A percentile compares a stretch with the other conserved stretches of the same genome.
Conservation (phyloP, 2,888 invertebrate genomes). For the Melieria crassipennis region DNA sequence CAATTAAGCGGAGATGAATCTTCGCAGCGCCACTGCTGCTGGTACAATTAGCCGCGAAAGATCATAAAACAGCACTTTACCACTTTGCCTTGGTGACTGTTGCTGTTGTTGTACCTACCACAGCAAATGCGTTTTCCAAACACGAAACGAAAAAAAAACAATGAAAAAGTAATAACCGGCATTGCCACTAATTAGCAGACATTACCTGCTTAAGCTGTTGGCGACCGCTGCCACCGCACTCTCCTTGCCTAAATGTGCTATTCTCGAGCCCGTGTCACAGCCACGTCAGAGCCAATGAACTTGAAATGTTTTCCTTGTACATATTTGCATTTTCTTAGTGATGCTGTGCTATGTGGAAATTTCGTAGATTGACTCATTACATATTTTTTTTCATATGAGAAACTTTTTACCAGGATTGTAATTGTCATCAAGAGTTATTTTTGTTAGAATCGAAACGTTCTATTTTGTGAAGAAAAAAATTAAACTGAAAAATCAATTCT, state of each 20-base stretch:
- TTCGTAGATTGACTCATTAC: too few relatives aligned
- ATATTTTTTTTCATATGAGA: too few relatives aligned
- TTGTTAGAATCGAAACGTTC: too few relatives aligned
- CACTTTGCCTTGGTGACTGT: neutral
- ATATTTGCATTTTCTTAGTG: too few relatives aligned
- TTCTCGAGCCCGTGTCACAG: neutral
- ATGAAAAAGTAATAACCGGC: neutral
- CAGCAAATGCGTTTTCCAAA: neutral
- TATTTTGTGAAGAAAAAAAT: too few relatives aligned
- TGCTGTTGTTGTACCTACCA: neutral
- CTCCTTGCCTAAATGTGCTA: neutral
- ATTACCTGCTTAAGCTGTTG: neutral
- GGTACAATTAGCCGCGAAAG: neutral
- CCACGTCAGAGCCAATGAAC: neutral
- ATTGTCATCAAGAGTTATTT: too few relatives aligned
- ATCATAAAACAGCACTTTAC: neutral
- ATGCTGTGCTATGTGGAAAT: too few relatives aligned
- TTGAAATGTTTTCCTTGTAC: neutral
- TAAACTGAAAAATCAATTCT: too few relatives aligned
- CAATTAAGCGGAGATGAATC: conserved; percentile 1
- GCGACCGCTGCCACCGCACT: neutral
- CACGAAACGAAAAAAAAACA: neutral
- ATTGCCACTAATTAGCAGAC: neutral
- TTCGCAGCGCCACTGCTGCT: neutral
- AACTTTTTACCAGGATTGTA: too few relatives aligned